Base-by-base conservation (phyloP, 1,140 invertebrate genomes). In the Teleogryllus occipitalis region DNA sequence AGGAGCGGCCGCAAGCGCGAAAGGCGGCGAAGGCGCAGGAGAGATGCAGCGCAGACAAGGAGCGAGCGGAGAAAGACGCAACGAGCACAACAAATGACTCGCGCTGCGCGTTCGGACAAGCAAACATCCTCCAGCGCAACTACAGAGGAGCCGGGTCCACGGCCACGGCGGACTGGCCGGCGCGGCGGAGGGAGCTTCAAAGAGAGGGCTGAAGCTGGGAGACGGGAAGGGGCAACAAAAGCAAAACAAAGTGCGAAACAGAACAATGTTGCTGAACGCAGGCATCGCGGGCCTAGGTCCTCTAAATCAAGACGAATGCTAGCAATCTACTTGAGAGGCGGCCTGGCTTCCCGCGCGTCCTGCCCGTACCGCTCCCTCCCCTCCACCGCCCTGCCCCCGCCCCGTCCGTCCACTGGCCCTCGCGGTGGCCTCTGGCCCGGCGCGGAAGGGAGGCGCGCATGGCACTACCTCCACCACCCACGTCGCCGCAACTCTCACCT, bases 201-300 rank as follows among this genome's bases (percentile, higher is more conserved):
- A 18, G 18, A 65, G 54, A 7, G 7, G 54, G 18, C 54, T 7
- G 10, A 65, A 7, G 10, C 10, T 14, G 18, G 54, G 54, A 7
- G 10, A 65, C 2, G 18, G 18, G 10, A 18, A 7, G 54, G 10
- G 54, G 18, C 54, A 7, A 65, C 54, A 65, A 65, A 65, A 65
- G 54, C 54, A 65, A 65, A 65, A 65, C 54, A 65, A 65, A 65
- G 54, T 65, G 54, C 54, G 54, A 65, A 65, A 65, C 54, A 65
- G 54, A 65, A 65, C 54, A 65, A 65, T 2, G 1, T 2, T 65
- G 54, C 54, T 65, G 54, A 65, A 65, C 54, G 54, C 54, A 1
- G 18, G 10, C 18, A 7, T 18, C 18, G 54, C 54, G 54, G 7
- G 18, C 2, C 54, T 18, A 14, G 10, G 54, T 10, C 54, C 54